A percentile compares a stretch with the other conserved stretches of the same genome.
Conservation (phyloP, 2,113 vertebrate species). For the Ginglymostoma cirratum region DNA sequence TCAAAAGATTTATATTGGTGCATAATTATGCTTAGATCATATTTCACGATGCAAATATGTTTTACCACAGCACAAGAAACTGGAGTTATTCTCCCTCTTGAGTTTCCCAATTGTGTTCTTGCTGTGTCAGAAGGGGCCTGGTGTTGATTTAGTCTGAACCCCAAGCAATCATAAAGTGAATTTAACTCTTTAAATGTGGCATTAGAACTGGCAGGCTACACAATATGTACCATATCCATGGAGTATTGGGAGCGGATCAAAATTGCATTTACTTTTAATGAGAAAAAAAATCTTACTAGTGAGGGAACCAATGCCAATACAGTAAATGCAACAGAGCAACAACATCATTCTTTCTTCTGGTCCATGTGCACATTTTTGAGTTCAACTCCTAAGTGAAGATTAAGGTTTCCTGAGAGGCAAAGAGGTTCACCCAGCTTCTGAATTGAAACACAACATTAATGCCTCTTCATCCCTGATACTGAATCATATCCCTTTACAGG, state of each 20-base stretch:
- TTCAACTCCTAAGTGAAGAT: not conserved
- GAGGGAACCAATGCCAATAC: not conserved
- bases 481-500: not conserved
- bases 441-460: too few relatives aligned
- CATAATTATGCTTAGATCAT: not conserved
- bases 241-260: too few relatives aligned
- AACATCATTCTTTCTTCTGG: not conserved
- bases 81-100: not conserved
- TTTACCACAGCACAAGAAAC: not conserved
- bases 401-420: too few relatives aligned
- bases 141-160: not conserved
- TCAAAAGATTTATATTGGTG: not conserved
- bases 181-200: not conserved
- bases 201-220: not conserved
- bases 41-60: not conserved
- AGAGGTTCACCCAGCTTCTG: too few relatives aligned
- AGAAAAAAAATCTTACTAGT: not conserved
- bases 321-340: not conserved
- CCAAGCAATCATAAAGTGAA: not conserved
- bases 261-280: too few relatives aligned
- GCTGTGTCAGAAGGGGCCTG: not conserved
- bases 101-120: not conserved
- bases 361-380: not conserved
- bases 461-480: not conserved
- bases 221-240: not conserved